Conservation (phyloP, 2,113 vertebrate species). For the Xiphorhynchus elegans region DNA sequence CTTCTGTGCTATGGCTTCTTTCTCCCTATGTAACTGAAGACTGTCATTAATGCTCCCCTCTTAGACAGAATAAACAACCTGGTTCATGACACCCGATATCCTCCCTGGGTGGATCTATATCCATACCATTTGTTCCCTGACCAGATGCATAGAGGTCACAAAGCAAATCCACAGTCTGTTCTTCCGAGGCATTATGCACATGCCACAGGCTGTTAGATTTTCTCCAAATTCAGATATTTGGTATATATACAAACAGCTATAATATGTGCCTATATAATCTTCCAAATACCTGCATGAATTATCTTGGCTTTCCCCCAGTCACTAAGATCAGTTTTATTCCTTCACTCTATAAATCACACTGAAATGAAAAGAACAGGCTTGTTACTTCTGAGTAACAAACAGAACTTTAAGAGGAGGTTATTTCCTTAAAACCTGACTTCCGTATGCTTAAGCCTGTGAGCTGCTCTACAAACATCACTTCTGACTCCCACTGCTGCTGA, state of each 20-base stretch:
- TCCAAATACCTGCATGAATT: neutral
- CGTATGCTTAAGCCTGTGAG: neutral
- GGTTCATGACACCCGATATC: neutral
- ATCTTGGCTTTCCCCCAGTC: neutral
- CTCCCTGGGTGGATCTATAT: neutral
- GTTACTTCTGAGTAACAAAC: neutral
- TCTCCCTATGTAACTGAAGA: neutral
- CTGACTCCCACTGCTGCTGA: neutral
- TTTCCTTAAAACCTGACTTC: neutral
- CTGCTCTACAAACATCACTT: neutral
- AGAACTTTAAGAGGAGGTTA: neutral
- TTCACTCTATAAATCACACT: neutral
- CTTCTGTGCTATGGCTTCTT: neutral
- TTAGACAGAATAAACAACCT: neutral
- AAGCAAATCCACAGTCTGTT: neutral
- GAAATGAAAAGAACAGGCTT: neutral
- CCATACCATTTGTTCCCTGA: conserved; percentile 10
- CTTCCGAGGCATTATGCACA: neutral
- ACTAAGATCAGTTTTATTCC: neutral
- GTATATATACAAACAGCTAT: neutral
- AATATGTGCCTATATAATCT: neutral
- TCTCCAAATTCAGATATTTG: neutral
- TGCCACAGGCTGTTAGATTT: neutral
- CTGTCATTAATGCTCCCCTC: neutral
- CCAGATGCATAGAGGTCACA: neutral